Base-by-base conservation (phyloP, 2,797 vertebrate species). In the Jordanella pulchra region DNA sequence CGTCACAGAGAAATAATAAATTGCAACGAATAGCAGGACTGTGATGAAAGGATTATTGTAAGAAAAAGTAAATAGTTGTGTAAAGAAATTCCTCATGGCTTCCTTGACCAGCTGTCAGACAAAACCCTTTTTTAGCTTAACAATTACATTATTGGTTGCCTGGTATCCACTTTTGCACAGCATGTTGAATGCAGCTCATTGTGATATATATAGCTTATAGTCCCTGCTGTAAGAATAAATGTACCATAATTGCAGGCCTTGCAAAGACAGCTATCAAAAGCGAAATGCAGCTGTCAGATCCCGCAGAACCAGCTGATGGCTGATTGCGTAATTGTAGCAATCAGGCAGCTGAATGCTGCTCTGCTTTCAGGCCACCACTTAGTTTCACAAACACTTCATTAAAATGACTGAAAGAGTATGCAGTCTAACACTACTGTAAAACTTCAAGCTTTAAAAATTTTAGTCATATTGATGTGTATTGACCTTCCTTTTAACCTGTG, bases 261-360 rank as follows among this genome's bases (percentile, higher is more conserved):
- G 84, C 71, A 84, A 83, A 72, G 79, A 80, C 80, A 80, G 77
- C 89, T 87, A 91, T 90, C 83, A 71, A 81, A 83, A 77, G 81
- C 86, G 77, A 92, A 83, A 84, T 90, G 92, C 92, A 93, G 92
- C 91, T 92, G 92, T 91, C 89, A 90, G 76, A 87, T 80, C 70
- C 77, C 79, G 77, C 85, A 84, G 73, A 42, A 86, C 69, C 86
- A 89, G 89, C 89, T 87, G 90, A 90, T 90, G 81, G 84, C 79
- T 90, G 92, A 94, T 92, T 93, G 90, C 86, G 84, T 92, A 92
- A 93, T 93, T 92, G 90, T 84, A 94, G 89, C 93, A 94, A 94
- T 94, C 93, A 93, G 80, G 66, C 69, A 66, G 70, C 76, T 89
- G 91, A 92, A 92, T 93, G 87, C 81, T 69, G 81, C 76, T 86